A percentile compares a stretch with the other conserved stretches of the same genome.
phyloP scores from a whole-genome alignment of 2,113 vertebrate genomes.

The Elaphurus davidianus region DNA sequence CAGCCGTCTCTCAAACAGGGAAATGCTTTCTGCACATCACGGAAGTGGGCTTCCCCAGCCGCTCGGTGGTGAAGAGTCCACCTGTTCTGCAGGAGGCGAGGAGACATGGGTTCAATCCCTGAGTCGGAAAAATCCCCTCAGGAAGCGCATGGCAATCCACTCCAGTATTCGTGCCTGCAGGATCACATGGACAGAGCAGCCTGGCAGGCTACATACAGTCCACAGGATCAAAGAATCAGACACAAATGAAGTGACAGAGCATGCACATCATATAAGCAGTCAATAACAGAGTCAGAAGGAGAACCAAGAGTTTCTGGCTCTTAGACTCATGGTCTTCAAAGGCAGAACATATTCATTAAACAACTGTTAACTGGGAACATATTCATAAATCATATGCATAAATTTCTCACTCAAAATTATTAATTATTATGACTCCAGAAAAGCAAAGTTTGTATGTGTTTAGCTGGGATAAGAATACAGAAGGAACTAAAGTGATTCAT shows the following conservation, averaged over 20 bases:
- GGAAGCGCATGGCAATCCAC: not conserved
- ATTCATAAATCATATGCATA: not conserved
- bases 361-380: not conserved
- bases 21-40: not conserved
- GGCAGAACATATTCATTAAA: not conserved
- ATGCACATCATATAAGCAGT: not conserved
- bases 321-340: not conserved
- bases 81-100: not conserved
- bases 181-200: not conserved
- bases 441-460: not conserved
- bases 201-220: not conserved
- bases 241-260: not conserved
- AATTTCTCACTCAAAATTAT: slow-evolving; percentile 6
- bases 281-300: not conserved
- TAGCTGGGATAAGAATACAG: not conserved
- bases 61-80: not conserved
- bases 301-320: not conserved
- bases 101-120: not conserved
- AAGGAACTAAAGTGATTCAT: not conserved
- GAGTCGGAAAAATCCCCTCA: not conserved
- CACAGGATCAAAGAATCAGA: not conserved
- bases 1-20: not conserved
- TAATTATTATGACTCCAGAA: slow-evolving; percentile 6
- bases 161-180: not conserved
- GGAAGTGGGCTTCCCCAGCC: not conserved